Evolutionary conservation across 2,888 invertebrate species (phyloP), one percentile per base, ranked within the genome.

Genomic region (Morpho helenor): DNA sequence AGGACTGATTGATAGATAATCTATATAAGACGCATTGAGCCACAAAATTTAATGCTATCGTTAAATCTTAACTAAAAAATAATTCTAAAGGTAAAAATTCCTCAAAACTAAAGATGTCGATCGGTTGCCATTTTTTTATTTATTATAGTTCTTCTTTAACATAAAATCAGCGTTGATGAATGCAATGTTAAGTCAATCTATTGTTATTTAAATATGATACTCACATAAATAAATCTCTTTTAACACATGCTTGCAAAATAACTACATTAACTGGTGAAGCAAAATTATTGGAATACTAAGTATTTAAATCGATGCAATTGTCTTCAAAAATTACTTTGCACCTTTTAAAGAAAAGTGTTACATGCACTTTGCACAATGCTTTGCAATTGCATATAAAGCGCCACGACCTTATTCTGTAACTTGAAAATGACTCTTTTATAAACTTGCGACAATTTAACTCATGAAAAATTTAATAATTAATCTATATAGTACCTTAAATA

Each of bases 331-430:
- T 72, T 66, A 73, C 67, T 69, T 67, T 67, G 64, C 64, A 50
- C 73, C 71, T 54, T 76, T 66, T 74, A 73, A 59, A 71, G 74
- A 60, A 71, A 59, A 74, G 69, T 71, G 74, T 71, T 62, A 60
- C 61, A 60, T 57, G 64, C 70, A 69, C 69, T 73, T 68, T 68
- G 66, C 68, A 63, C 68, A 65, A 69, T 65, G 53, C 53, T 56
- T 49, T 52, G 50, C 56, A 56, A 53, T 49, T 52, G 50, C 56
- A 56, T 57, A 59, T 64, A 63, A 56, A 57, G 57, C 52, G 10
- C 39, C 42, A 52, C 46, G 45, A 47, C 49, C 57, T 47, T 65
- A 63, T 66, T 66, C 62, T 65, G 61, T 8, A 52, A 49, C 8
- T 40, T 3, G 7, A 45, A 31, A 31, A 31, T 31, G 1, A 31